Evolutionary conservation across 2,888 invertebrate species (phyloP).

Genomic region (Drosophila niveifrons): DNA sequence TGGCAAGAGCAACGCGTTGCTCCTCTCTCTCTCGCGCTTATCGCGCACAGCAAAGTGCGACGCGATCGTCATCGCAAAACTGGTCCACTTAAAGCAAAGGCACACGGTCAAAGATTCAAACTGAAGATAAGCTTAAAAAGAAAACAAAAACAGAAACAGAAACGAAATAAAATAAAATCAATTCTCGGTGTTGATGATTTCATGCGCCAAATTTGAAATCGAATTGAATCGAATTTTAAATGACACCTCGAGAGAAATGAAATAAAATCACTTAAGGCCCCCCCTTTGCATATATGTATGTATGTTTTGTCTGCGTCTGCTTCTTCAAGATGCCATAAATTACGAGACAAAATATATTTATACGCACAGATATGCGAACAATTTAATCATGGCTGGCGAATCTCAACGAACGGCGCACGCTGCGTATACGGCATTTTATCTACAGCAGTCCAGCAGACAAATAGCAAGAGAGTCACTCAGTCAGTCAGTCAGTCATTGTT

Average conservation of each 20-base stretch:
- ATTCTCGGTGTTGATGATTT: slow-evolving; percentile 57
- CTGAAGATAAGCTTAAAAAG: slow-evolving; percentile 38
- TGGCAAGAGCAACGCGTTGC: too few species aligned
- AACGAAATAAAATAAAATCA: neutral
- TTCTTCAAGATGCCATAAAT: slow-evolving; percentile 58
- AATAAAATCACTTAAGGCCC: slow-evolving; percentile 58
- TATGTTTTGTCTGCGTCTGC: slow-evolving; percentile 15
- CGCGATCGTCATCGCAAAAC: slow-evolving; percentile 64
- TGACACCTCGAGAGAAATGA: slow-evolving; percentile 52
- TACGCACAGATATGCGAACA: slow-evolving; percentile 48
- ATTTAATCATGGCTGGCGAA: slow-evolving; percentile 55
- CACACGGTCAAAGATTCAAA: slow-evolving; percentile 42
- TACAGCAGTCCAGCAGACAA: slow-evolving; percentile 27
- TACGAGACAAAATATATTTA: slow-evolving; percentile 36
- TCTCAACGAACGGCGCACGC: slow-evolving; percentile 53
- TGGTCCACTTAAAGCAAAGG: slow-evolving; percentile 63
- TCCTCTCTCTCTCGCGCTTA: neutral
- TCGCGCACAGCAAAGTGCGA: slow-evolving; percentile 34
- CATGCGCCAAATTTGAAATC: slow-evolving; percentile 59
- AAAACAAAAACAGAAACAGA: slow-evolving; percentile 20
- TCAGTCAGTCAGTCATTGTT: slow-evolving; percentile 14
- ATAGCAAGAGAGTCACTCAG: neutral
- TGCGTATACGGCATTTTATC: slow-evolving; percentile 74
- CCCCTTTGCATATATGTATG: slow-evolving; percentile 42
- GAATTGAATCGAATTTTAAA: slow-evolving; percentile 52